Conservation (phyloP, 2,888 invertebrate genomes). For the Zelleria hepariella region DNA sequence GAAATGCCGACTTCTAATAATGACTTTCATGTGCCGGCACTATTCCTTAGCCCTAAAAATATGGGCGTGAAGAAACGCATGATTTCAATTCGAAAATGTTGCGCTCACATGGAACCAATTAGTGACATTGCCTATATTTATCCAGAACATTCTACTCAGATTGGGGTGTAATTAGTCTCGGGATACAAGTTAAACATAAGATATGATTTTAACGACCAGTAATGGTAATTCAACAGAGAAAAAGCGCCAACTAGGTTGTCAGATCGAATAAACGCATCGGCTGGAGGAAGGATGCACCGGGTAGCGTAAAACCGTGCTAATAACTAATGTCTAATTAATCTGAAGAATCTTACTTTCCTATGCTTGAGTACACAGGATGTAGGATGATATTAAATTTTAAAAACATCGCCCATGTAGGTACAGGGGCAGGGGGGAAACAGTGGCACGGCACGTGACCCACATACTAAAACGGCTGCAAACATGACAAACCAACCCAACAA, state of each 20-base stretch:
- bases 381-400: neutral
- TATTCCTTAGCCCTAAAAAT: neutral
- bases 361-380: neutral
- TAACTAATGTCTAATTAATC: too few species aligned
- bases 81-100: neutral
- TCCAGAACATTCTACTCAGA: neutral
- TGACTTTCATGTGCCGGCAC: neutral
- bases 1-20: neutral
- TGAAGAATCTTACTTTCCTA: neutral
- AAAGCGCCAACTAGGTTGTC: too few species aligned
- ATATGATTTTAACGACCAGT: neutral
- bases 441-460: conserved; percentile 35
- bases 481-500: neutral
- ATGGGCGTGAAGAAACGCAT: neutral
- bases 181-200: neutral
- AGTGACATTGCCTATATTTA: too few species aligned
- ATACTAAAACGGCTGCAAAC: conserved; percentile 18
- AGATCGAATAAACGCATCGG: too few species aligned
- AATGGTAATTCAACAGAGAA: neutral
- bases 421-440: conserved; percentile 9
- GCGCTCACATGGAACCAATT: neutral
- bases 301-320: too few species aligned
- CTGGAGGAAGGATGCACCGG: too few species aligned
- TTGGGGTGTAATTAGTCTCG: neutral
- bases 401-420: neutral